These are phyloP conservation scores for Agrotis segetum DNA, from an alignment of 2,888 invertebrate genomes.

Conservation along the genomic window DNA sequence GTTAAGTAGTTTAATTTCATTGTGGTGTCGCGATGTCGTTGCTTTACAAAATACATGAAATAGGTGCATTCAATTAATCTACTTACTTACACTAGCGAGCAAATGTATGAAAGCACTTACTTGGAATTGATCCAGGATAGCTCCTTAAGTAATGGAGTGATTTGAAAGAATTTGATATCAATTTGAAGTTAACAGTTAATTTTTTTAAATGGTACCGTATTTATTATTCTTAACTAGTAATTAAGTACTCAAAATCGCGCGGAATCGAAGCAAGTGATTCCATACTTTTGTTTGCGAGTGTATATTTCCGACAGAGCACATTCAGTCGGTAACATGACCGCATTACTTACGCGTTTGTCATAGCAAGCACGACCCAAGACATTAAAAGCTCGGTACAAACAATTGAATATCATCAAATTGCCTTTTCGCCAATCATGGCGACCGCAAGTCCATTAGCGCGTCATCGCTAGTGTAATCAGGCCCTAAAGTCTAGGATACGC, in stretches of 20 bases:
- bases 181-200: too few species aligned
- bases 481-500: constrained; percentile 57
- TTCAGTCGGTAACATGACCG: constrained; percentile 4
- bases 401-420: constrained; percentile 24
- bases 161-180: too few species aligned
- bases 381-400: constrained; percentile 9
- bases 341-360: constrained; percentile 22
- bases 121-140: too few species aligned
- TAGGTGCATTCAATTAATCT: constrained; percentile 8
- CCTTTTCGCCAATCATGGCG: constrained; percentile 27
- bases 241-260: too few species aligned
- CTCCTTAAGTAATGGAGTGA: too few species aligned
- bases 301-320: not conserved
- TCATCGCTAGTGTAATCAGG: constrained; percentile 41
- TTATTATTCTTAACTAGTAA: too few species aligned
- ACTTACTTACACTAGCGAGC: too few species aligned
- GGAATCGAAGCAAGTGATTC: too few species aligned
- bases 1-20: not conserved
- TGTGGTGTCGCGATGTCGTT: not conserved
- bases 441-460: constrained; percentile 10
- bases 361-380: not conserved
- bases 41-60: not conserved
- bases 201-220: too few species aligned
- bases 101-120: too few species aligned
- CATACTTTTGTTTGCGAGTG: too few species aligned